Conservation (phyloP, 2,797 vertebrate genomes). For the Sternotherus odoratus region DNA sequence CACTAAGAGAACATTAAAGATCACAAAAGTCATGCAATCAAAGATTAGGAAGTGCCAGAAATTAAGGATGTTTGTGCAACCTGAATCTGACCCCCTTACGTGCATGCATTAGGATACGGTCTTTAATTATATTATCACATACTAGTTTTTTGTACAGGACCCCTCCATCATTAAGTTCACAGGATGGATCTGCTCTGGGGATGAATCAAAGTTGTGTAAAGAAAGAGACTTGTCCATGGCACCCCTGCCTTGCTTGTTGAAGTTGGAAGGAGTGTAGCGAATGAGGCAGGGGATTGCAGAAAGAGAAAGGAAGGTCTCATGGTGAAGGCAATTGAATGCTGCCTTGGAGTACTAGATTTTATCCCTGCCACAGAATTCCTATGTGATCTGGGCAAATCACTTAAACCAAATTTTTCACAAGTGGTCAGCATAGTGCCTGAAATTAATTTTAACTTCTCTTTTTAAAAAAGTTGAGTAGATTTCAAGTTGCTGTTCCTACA, state of each 20-base stretch:
- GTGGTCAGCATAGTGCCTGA: not conserved
- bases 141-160: not conserved
- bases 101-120: not conserved
- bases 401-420: not conserved
- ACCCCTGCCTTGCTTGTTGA: no score
- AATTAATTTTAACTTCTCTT: not conserved
- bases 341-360: not conserved
- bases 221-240: not conserved
- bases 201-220: not conserved
- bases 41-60: not conserved
- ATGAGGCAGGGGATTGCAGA: not conserved
- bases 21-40: not conserved
- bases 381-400: not conserved
- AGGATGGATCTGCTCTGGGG: not conserved
- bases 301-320: not conserved
- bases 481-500: not conserved
- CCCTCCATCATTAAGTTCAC: not conserved
- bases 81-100: not conserved
- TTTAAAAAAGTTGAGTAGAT: not conserved
- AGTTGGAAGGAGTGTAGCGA: not conserved
- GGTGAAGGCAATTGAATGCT: not conserved
- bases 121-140: not conserved
- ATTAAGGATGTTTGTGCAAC: not conserved
- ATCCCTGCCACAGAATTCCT: not conserved
- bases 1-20: conserved; percentile 47